A percentile compares a stretch with the other conserved stretches of the same genome.
These are phyloP conservation scores for Holothuria leucospilota DNA, from an alignment of 53 echinoderm and acorn worm species.

Conservation along the genomic window DNA sequence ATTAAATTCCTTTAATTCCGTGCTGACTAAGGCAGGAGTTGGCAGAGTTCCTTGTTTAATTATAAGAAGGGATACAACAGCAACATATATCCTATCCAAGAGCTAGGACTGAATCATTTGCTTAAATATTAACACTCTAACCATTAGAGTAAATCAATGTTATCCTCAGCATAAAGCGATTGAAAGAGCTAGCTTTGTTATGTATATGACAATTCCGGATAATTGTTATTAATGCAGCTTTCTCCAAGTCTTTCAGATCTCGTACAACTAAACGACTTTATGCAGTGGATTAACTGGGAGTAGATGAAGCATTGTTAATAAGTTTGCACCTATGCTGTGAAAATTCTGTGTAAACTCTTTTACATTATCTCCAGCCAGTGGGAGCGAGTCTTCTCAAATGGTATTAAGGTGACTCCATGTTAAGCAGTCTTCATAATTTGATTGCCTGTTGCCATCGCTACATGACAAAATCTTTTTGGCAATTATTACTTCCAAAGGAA, in stretches of 20 bases:
- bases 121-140: too few relatives aligned
- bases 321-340: neutral
- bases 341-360: neutral
- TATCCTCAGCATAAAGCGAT: neutral
- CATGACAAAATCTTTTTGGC: slow-evolving; percentile 44
- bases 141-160: neutral
- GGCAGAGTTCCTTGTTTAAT: neutral
- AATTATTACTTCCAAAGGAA: slow-evolving; percentile 60
- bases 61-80: neutral
- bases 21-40: neutral
- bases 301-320: neutral
- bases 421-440: neutral
- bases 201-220: too few relatives aligned
- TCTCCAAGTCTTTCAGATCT: too few relatives aligned
- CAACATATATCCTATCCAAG: neutral
- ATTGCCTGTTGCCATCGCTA: too few relatives aligned
- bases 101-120: too few relatives aligned
- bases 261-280: too few relatives aligned
- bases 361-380: too few relatives aligned
- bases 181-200: too few relatives aligned
- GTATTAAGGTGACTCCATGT: neutral
- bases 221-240: too few relatives aligned
- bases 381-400: neutral
- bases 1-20: neutral
- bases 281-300: too few relatives aligned